A percentile compares a stretch with the other conserved stretches of the same genome.
These are phyloP conservation scores for Philereme transversata DNA, from an alignment of 2,888 invertebrate genomes.

Conservation along the genomic window DNA sequence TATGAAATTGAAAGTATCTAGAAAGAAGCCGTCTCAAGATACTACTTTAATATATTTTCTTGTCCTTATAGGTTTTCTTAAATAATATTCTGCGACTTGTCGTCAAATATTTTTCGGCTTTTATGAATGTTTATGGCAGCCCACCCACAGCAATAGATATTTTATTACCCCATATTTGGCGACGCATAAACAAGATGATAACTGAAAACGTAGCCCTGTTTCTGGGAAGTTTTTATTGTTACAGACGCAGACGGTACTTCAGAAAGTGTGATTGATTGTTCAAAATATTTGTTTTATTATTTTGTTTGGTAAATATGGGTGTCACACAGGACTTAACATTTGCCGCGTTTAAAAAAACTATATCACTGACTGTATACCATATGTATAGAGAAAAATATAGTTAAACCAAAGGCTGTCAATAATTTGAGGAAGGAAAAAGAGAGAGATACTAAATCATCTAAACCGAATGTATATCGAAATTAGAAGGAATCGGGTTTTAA, in stretches of 20 bases:
- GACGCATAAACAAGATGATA: conserved; percentile 54
- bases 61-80: conserved; percentile 12
- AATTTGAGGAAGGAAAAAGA: no score
- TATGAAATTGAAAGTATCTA: conserved; percentile 8
- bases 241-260: conserved; percentile 41
- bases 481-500: no score
- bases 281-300: conserved; percentile 40
- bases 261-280: conserved; percentile 47
- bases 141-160: conserved; percentile 45
- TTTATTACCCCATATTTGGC: conserved; percentile 51
- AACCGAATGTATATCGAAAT: no score
- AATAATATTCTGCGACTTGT: conserved; percentile 27
- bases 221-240: conserved; percentile 44
- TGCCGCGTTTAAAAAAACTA: no score
- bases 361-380: no score
- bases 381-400: no score
- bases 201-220: conserved; percentile 46
- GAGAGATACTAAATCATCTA: no score
- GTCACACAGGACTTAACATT: conserved; percentile 4
- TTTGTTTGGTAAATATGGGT: conserved; percentile 32
- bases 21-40: conserved; percentile 13
- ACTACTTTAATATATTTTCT: conserved; percentile 2
- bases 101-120: conserved; percentile 29
- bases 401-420: no score
- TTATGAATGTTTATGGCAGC: conserved; percentile 43